Base-by-base conservation (phyloP, 2,113 vertebrate species). In the Trinectes maculatus region DNA sequence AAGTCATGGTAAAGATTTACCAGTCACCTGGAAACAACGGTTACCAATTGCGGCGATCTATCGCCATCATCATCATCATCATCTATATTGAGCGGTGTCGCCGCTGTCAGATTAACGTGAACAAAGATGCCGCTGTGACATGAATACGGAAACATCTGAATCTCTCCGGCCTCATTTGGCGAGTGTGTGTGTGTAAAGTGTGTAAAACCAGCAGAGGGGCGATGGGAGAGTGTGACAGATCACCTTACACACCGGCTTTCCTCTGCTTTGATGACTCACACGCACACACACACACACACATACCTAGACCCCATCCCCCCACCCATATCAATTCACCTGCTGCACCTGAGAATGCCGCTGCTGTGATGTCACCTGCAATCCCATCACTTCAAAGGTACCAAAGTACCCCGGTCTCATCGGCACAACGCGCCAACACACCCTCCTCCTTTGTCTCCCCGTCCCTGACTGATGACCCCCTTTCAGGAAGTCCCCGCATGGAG, bases 361-460 rank as follows among this genome's bases (percentile, higher is more conserved):
- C 82, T 57, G 58, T 87, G 86, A 91, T 88, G 88, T 90, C 89
- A 91, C 77, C 79, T 77, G 72, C 85, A 83, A 82, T 83, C 77
- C 71, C 73, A 74, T 82, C 80, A 84, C 84, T 89, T 89, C 87
- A 91, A 89, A 90, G 82, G 59, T 65, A 63, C 70, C 64, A 47
- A 82, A 80, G 60, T 62, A 69, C 82, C 84, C 66, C 33, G 22
- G 34, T 80, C 43, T 56, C 60, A 82, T 59, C 77, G 52, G 68
- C 59, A 77, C 76, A 80, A 77, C 78, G 71, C 77, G 64, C 84
- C 77, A 84, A 67, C 15, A 8, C 75, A 77, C 63, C 62, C 67
- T 65, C 74, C 61, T 80, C 74, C 80, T 87, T 89, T 89, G 81
- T 85, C 79, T 72, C 33, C 25, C 37, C 52, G 71, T 77, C 62